Percentiles rank a stretch among this genome's conserved stretches.
phyloP scores from a whole-genome alignment of 2,888 invertebrate genomes.

The Acleris literana region DNA sequence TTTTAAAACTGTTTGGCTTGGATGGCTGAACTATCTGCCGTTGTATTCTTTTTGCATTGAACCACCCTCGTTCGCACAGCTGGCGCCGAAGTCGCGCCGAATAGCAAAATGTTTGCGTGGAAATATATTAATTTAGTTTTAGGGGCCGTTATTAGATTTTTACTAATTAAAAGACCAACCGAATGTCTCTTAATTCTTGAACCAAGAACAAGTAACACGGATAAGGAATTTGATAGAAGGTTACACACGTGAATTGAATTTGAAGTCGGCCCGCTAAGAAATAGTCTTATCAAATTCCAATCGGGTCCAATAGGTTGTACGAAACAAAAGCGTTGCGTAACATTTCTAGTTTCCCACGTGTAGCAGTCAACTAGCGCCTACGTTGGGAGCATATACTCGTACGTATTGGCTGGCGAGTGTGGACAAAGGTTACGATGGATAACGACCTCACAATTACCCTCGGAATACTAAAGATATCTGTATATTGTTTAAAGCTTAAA shows the following conservation, averaged over 20 bases:
- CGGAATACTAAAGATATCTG: too few species aligned
- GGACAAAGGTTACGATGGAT: conserved; percentile 12
- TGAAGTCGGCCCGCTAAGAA: conserved; percentile 17
- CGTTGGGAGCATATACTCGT: conserved; percentile 13
- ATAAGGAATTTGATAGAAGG: conserved; percentile 14
- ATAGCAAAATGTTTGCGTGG: conserved; percentile 63
- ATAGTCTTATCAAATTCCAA: conserved; percentile 29
- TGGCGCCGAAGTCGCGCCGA: conserved; percentile 58
- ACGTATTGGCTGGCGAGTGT: conserved; percentile 1
- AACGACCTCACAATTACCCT: neutral
- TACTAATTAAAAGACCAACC: conserved; percentile 52
- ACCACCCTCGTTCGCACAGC: conserved; percentile 59
- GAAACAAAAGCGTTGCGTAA: conserved; percentile 35
- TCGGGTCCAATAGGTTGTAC: conserved; percentile 14
- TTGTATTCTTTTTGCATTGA: conserved; percentile 16
- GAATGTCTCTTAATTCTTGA: conserved; percentile 40
- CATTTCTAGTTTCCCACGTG: conserved; percentile 24
- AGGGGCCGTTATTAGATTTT: conserved; percentile 52
- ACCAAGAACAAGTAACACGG: conserved; percentile 8
- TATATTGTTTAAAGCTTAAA: too few species aligned
- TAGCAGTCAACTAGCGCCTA: conserved; percentile 23
- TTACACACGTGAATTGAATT: conserved; percentile 27
- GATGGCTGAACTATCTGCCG: conserved; percentile 8
- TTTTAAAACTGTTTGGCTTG: conserved; percentile 5
- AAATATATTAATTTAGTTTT: conserved; percentile 60